phyloP scores from a whole-genome alignment of 2,113 vertebrate species.

The Myiopsitta monachus region DNA sequence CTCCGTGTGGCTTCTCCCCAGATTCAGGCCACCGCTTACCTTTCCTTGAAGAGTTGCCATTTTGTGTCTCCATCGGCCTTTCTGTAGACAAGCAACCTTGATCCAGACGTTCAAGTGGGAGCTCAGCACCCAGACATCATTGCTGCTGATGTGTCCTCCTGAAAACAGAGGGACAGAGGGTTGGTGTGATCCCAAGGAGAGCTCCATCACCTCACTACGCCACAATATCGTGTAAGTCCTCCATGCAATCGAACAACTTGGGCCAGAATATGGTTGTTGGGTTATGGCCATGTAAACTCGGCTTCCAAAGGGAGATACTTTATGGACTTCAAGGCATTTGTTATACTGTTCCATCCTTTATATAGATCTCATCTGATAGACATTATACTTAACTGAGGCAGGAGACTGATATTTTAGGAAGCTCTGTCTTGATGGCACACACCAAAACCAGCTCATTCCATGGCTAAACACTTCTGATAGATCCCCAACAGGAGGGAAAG shows the following conservation, averaged over 20 bases:
- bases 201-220: background rate
- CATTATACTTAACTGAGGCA: background rate
- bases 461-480: background rate
- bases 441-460: background rate
- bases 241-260: background rate
- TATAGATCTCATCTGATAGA: background rate
- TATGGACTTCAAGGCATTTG: background rate
- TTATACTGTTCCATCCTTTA: background rate
- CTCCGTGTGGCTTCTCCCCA: background rate
- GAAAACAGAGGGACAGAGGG: background rate
- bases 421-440: background rate
- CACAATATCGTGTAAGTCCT: background rate
- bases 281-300: background rate
- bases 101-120: constrained; percentile 79
- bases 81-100: constrained; percentile 72
- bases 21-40: constrained; percentile 38
- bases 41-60: constrained; percentile 77
- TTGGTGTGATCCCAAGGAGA: background rate
- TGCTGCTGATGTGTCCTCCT: constrained; percentile 83
- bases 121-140: constrained; percentile 78
- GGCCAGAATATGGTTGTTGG: background rate
- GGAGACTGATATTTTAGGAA: background rate
- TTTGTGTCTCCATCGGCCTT: constrained; percentile 81
- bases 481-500: background rate
- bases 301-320: background rate